These are phyloP conservation scores for Taphrorychus bicolor DNA, from an alignment of 2,888 invertebrate genomes.

Conservation along the genomic window DNA sequence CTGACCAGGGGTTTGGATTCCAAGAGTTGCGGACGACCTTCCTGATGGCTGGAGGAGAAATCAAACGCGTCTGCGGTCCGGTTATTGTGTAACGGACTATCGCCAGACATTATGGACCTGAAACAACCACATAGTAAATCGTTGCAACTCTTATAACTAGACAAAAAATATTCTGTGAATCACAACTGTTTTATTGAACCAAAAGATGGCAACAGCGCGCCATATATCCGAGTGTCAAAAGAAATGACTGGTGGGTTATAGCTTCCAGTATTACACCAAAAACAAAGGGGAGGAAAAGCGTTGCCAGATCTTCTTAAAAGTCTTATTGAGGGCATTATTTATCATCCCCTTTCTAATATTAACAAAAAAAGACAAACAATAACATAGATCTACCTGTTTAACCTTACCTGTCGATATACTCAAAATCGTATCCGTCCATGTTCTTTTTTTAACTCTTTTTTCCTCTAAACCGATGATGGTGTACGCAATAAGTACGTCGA, in stretches of 20 bases:
- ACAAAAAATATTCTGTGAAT: too few species aligned
- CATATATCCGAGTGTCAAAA: too few species aligned
- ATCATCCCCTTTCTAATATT: too few species aligned
- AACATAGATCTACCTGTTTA: too few species aligned
- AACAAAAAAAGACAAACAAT: too few species aligned
- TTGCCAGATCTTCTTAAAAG: background rate
- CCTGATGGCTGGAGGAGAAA: slow-evolving; percentile 22
- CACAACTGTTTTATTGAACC: too few species aligned
- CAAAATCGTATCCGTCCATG: slow-evolving; percentile 15
- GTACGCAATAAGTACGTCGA: too few species aligned
- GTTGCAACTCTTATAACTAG: too few species aligned
- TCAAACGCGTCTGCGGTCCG: slow-evolving; percentile 47
- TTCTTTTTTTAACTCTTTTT: background rate
- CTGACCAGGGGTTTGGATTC: slow-evolving; percentile 22
- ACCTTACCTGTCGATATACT: slow-evolving; percentile 10
- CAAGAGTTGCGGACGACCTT: background rate
- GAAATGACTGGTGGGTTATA: background rate
- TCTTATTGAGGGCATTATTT: background rate
- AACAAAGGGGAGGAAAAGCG: background rate
- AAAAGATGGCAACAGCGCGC: too few species aligned
- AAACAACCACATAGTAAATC: too few species aligned
- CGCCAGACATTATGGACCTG: slow-evolving; percentile 53
- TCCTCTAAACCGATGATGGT: too few species aligned
- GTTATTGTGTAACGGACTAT: slow-evolving; percentile 49
- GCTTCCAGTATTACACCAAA: background rate